Evolutionary conservation across 1,140 invertebrate species (phyloP).

Genomic region (Oryzaephilus surinamensis): DNA sequence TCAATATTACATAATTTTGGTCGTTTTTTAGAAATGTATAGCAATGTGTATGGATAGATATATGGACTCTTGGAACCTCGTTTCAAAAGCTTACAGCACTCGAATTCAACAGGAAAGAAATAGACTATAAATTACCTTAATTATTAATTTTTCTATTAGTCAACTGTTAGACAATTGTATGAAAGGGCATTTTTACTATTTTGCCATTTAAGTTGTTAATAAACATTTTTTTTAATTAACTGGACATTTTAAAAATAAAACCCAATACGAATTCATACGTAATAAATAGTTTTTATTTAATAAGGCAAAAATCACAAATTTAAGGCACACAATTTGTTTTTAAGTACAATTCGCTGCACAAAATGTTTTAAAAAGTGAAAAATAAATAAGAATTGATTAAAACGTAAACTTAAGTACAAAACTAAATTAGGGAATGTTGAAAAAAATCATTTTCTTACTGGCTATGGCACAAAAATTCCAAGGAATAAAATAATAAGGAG

Average conservation of each 20-base stretch:
- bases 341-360: conserved; percentile 10
- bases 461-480: background rate
- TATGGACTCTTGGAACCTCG: conserved; percentile 90
- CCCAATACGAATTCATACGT: too few relatives aligned
- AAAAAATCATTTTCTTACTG: background rate
- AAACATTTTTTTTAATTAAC: too few relatives aligned
- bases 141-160: too few relatives aligned
- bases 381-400: conserved; percentile 3
- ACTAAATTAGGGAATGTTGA: conserved; percentile 2
- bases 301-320: conserved; percentile 15
- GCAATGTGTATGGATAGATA: conserved; percentile 97
- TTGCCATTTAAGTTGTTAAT: too few relatives aligned
- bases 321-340: conserved; percentile 13
- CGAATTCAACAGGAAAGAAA: conserved; percentile 64
- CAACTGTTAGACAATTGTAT: too few relatives aligned
- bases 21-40: conserved; percentile 83
- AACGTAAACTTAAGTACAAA: conserved; percentile 9
- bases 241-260: too few relatives aligned
- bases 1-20: conserved; percentile 19
- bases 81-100: conserved; percentile 73
- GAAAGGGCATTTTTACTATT: too few relatives aligned
- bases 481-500: conserved; percentile 5
- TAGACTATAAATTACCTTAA: background rate
- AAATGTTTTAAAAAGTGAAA: background rate
- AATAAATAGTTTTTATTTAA: conserved; percentile 2